Evolutionary conservation across 2,113 vertebrate genomes (phyloP).

Genomic region (Lophius piscatorius): DNA sequence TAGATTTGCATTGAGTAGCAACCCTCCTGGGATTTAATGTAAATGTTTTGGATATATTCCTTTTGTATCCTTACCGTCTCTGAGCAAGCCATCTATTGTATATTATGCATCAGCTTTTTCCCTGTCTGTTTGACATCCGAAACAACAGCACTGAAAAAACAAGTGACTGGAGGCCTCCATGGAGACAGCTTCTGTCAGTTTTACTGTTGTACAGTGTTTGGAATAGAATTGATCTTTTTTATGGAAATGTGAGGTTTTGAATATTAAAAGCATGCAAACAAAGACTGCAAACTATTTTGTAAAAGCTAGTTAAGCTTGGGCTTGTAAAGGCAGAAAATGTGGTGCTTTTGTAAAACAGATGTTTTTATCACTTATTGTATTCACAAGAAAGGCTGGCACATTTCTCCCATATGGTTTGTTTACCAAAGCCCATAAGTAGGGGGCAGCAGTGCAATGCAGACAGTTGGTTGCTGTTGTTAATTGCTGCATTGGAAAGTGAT

Average conservation of each 20-base stretch:
- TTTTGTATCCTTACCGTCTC: conserved; percentile 56
- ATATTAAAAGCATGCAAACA: conserved; percentile 28
- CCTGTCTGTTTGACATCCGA: conserved; percentile 54
- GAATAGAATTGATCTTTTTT: conserved; percentile 33
- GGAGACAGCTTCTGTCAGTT: conserved; percentile 47
- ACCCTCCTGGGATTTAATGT: conserved; percentile 66
- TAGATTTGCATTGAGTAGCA: conserved; percentile 49
- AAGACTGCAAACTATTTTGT: conserved; percentile 28
- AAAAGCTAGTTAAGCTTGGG: conserved; percentile 13
- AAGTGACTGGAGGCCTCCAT: conserved; percentile 40
- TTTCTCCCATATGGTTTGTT: conserved; percentile 17
- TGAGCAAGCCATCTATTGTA: conserved; percentile 56
- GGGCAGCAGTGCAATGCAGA: conserved; percentile 54
- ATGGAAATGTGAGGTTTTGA: conserved; percentile 37
- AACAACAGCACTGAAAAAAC: conserved; percentile 52
- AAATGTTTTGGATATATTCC: conserved; percentile 66
- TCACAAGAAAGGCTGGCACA: not conserved
- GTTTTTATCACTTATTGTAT: conserved; percentile 10
- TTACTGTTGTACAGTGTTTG: conserved; percentile 43
- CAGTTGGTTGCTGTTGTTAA: conserved; percentile 24
- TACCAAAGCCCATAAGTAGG: conserved; percentile 45
- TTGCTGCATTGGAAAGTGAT: conserved; percentile 17
- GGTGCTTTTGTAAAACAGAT: conserved; percentile 14
- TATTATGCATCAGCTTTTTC: conserved; percentile 47
- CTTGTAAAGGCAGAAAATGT: conserved; percentile 12